Percentiles rank a stretch among this genome's conserved stretches.
phyloP scores from a whole-genome alignment of 2,113 vertebrate genomes.

The Oncorhynchus nerka region DNA sequence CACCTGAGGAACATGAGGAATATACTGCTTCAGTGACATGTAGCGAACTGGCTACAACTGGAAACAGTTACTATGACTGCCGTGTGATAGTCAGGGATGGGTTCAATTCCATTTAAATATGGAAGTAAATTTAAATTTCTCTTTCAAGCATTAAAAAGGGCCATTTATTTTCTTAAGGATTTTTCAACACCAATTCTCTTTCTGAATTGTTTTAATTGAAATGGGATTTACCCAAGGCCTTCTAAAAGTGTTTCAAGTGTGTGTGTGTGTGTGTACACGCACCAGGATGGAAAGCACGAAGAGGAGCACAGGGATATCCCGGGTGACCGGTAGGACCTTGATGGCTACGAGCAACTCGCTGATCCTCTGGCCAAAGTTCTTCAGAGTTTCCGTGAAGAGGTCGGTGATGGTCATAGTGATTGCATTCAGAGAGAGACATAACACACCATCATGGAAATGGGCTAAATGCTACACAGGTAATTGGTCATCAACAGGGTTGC shows the following conservation, averaged over 20 bases:
- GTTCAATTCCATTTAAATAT: background rate
- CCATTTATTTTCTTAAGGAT: no score
- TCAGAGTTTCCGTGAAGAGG: constrained; percentile 89
- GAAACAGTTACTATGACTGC: background rate
- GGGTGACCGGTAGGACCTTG: constrained; percentile 85
- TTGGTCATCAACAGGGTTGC: background rate
- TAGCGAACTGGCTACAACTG: background rate
- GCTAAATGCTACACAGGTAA: background rate
- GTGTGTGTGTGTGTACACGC: background rate
- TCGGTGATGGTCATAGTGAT: constrained; percentile 86
- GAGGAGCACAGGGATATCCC: constrained; percentile 84
- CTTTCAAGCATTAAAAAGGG: background rate
- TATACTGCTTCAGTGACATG: background rate
- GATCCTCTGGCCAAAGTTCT: constrained; percentile 85
- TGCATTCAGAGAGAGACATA: constrained; percentile 60
- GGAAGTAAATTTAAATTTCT: background rate
- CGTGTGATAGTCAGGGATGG: background rate
- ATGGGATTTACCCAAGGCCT: background rate
- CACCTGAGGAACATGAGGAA: constrained; percentile 46
- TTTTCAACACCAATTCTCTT: background rate
- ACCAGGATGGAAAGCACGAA: constrained; percentile 78
- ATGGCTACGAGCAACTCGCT: constrained; percentile 88
- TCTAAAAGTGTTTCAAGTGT: background rate
- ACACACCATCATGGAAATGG: background rate
- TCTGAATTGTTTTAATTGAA: no score